These are phyloP conservation scores for Tethya wilhelma DNA, from an alignment of 37 sponge, comb jelly and placozoan species.

Conservation along the genomic window DNA sequence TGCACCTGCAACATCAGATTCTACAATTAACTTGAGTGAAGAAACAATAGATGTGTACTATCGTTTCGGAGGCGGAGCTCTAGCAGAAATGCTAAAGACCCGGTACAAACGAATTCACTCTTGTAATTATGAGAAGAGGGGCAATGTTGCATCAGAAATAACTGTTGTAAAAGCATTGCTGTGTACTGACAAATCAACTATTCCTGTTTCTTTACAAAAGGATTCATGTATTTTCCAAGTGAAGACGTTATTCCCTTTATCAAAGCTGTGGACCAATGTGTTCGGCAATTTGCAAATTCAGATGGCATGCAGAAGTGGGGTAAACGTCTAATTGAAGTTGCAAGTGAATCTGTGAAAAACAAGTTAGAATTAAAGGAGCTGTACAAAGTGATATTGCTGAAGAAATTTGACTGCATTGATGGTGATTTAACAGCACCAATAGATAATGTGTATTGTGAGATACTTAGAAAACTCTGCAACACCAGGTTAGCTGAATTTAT, in stretches of 20 bases:
- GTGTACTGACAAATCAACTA: background rate
- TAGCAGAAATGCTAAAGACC: conserved; percentile 6
- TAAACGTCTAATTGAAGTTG: conserved; percentile 2
- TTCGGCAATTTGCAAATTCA: conserved; percentile 11
- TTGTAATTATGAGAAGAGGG: background rate
- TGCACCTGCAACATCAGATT: background rate
- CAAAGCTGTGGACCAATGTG: background rate
- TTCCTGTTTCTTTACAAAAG: conserved; percentile 11
- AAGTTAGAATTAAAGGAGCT: background rate
- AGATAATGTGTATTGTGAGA: background rate
- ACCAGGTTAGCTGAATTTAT: conserved; percentile 22
- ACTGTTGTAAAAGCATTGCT: background rate
- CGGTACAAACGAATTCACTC: background rate
- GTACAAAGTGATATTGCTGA: background rate
- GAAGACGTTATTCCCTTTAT: conserved; percentile 9
- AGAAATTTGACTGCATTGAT: background rate
- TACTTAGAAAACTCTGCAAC: conserved; percentile 10
- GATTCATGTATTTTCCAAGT: conserved; percentile 20
- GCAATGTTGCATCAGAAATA: conserved; percentile 1
- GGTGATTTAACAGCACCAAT: background rate
- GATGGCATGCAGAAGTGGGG: background rate
- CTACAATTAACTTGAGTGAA: background rate
- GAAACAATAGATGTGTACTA: conserved; percentile 7
- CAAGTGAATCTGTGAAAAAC: background rate
- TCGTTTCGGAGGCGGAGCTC: conserved; percentile 18